Base-by-base conservation (phyloP, 2,797 vertebrate species). In the Aulostomus chinensis region DNA sequence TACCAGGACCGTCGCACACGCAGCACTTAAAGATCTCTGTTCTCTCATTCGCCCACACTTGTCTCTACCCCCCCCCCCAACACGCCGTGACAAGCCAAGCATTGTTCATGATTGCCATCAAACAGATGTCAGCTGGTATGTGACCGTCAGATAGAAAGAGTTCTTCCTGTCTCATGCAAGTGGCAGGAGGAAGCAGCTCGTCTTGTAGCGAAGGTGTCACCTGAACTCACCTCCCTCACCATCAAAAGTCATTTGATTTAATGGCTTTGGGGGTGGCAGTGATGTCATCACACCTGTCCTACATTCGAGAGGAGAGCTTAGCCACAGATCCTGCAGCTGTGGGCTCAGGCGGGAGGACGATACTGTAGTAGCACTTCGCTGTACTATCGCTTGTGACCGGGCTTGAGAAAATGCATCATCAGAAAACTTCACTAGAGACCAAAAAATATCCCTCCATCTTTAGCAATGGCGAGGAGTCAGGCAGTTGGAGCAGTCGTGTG, bases 201-300 rank as follows among this genome's bases (percentile, higher is more conserved):
- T 51, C 40, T 25, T 21, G 39, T 66, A 56, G 73, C 80, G 70
- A 68, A 68, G 33, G 36, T 54, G 68, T 72, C 14, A 36, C 58
- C 29, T 57, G 61, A 34, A 60, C 41, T 69, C 8, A 20, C 33
- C 33, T 51, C 47, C 40, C 42, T 9, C 3, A 3, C 30, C 58
- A 41, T 43, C 6, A 34, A 32, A 9, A 39, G 22, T 69, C 54
- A 67, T 74, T 59, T 26, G 36, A 41, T 57, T 72, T 58, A 71
- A 81, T 67, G 55, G 53, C 41, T 25, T 49, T 34, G 31, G 30
- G 22, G 14, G 33, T 20, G 26, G 15, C 30, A 12, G 5, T 17
- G 40, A 18, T 40, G 24, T 63, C 15, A 40, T 24, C 48, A 18
- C 12, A 28, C 36, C 8, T 62, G 67, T 58, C 46, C 38, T 34